phyloP scores from a whole-genome alignment of 2,888 invertebrate species.

The Pollenia labialis region DNA sequence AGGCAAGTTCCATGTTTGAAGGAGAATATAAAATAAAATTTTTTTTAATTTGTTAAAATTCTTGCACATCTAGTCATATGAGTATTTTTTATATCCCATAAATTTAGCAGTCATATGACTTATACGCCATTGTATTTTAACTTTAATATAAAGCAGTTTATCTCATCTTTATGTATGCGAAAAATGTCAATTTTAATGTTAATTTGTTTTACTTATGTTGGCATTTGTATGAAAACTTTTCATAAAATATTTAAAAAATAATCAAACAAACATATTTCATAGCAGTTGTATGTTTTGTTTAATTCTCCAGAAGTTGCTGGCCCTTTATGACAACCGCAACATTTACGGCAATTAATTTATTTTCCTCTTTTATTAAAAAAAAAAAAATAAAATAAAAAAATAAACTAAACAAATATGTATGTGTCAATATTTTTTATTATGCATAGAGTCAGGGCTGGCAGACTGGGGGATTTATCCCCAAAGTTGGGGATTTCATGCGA shows the following conservation, averaged over 20 bases:
- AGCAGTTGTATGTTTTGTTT: background rate
- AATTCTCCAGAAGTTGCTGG: background rate
- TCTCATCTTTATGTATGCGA: background rate
- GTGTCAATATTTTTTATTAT: too few relatives aligned
- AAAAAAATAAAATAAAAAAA: too few relatives aligned
- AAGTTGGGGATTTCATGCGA: too few relatives aligned
- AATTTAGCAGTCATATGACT: background rate
- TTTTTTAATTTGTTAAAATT: too few relatives aligned
- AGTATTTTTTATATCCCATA: background rate
- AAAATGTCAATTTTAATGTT: too few relatives aligned
- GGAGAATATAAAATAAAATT: too few relatives aligned
- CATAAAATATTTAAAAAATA: background rate
- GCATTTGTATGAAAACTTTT: background rate
- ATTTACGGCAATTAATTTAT: slow-evolving; percentile 54
- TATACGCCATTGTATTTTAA: background rate
- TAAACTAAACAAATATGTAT: too few relatives aligned
- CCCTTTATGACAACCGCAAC: slow-evolving; percentile 47
- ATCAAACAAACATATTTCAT: background rate
- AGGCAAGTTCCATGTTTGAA: too few relatives aligned
- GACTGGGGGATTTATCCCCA: too few relatives aligned
- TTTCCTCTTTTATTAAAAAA: background rate
- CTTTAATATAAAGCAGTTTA: background rate
- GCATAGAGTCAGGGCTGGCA: too few relatives aligned
- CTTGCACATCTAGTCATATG: background rate
- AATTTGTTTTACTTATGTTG: background rate